phyloP scores from a whole-genome alignment of 2,797 vertebrate genomes.

The Amblyopsis hoosieri region DNA sequence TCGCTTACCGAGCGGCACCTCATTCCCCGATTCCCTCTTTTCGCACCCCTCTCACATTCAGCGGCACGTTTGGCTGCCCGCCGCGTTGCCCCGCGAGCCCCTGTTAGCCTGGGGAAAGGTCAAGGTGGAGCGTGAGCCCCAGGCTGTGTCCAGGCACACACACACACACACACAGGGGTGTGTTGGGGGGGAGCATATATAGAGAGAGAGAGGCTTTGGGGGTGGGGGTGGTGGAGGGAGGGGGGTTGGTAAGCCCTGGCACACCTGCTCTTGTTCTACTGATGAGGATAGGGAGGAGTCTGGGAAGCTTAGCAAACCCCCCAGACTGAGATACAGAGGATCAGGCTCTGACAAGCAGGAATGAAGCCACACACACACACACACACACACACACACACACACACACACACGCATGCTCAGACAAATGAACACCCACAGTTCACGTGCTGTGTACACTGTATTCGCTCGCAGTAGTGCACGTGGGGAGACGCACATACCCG shows the following conservation, averaged over 20 bases:
- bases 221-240: not conserved
- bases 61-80: slow-evolving; percentile 7
- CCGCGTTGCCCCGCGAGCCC: slow-evolving; percentile 29
- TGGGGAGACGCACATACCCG: no score
- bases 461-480: no score
- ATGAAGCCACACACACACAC: slow-evolving; percentile 12
- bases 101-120: slow-evolving; percentile 68
- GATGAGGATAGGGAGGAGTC: slow-evolving; percentile 4
- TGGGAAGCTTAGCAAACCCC: slow-evolving; percentile 5
- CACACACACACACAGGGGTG: no score
- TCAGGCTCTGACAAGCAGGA: slow-evolving; percentile 19
- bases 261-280: slow-evolving; percentile 39
- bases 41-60: not conserved
- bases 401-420: not conserved
- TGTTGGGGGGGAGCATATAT: slow-evolving; percentile 20
- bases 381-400: slow-evolving; percentile 1
- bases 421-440: not conserved
- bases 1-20: not conserved
- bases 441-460: no score
- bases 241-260: slow-evolving; percentile 26
- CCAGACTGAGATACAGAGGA: slow-evolving; percentile 28
- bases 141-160: slow-evolving; percentile 37
- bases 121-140: slow-evolving; percentile 62
- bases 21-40: not conserved
- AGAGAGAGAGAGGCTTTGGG: not conserved